Percentiles rank a stretch among this genome's conserved stretches.
phyloP scores from a whole-genome alignment of 2,888 invertebrate species.

The Eilema caniola region DNA sequence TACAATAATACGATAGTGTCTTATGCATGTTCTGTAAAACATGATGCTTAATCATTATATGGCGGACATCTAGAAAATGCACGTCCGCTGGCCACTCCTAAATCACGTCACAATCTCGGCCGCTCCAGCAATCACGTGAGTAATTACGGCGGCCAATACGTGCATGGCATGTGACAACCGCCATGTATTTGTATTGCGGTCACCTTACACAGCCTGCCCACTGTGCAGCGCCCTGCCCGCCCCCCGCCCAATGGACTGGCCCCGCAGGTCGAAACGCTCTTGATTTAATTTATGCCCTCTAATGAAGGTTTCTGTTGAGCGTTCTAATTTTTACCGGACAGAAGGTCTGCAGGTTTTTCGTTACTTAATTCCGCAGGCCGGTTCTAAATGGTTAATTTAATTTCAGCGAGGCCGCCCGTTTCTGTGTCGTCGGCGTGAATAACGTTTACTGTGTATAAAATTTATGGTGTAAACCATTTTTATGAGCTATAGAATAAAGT shows the following conservation, averaged over 20 bases:
- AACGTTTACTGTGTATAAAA: slow-evolving; percentile 15
- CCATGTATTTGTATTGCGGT: slow-evolving; percentile 28
- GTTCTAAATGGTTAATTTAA: slow-evolving; percentile 43
- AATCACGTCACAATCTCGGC: slow-evolving; percentile 15
- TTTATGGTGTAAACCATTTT: slow-evolving; percentile 18
- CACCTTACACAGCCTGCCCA: slow-evolving; percentile 18
- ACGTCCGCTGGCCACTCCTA: slow-evolving; percentile 13
- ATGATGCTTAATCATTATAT: neutral
- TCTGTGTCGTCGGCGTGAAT: slow-evolving; percentile 26
- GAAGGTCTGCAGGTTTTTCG: slow-evolving; percentile 36
- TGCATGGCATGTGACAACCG: slow-evolving; percentile 52
- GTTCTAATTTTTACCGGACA: slow-evolving; percentile 47
- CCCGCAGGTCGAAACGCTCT: slow-evolving; percentile 32
- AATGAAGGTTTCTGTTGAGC: slow-evolving; percentile 53
- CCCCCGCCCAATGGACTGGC: neutral
- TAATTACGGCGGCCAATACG: slow-evolving; percentile 62
- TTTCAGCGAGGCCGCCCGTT: slow-evolving; percentile 29
- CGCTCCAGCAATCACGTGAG: slow-evolving; percentile 58
- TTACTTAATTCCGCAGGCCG: slow-evolving; percentile 42
- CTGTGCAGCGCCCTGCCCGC: neutral
- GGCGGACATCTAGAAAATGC: neutral
- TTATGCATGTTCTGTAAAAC: neutral
- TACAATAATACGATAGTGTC: neutral
- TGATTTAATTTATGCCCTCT: slow-evolving; percentile 47
- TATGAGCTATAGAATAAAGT: slow-evolving; percentile 5